These are phyloP conservation scores for Leptopilina drosophilae DNA, from an alignment of 2,888 invertebrate genomes.

Conservation along the genomic window DNA sequence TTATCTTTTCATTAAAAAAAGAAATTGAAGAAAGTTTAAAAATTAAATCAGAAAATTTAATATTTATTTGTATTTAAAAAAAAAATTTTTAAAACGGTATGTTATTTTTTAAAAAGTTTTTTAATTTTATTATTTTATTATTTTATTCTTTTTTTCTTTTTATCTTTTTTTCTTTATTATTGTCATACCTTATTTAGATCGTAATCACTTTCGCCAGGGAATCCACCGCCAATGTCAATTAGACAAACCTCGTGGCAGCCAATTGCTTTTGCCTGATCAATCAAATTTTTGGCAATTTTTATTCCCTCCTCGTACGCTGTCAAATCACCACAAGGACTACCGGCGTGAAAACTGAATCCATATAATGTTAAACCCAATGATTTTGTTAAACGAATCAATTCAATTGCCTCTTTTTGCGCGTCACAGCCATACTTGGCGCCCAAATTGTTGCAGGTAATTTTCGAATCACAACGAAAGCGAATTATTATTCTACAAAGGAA, in stretches of 20 bases:
- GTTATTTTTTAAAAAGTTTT: no score
- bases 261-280: conserved; percentile 77
- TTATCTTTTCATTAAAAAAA: conserved; percentile 60
- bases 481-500: conserved; percentile 63
- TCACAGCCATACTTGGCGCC: conserved; percentile 73
- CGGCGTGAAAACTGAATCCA: conserved; percentile 74
- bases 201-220: conserved; percentile 77
- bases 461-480: conserved; percentile 68
- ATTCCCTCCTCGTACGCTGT: conserved; percentile 79
- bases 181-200: conserved; percentile 77
- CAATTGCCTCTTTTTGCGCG: conserved; percentile 62
- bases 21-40: no score
- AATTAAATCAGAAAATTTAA: no score
- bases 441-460: conserved; percentile 52
- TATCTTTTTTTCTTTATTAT: no score
- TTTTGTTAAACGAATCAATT: conserved; percentile 64
- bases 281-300: conserved; percentile 77
- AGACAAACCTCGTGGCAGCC: conserved; percentile 79
- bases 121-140: no score
- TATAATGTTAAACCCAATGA: conserved; percentile 66
- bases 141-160: no score
- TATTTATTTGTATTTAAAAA: no score
- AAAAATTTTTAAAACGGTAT: no score
- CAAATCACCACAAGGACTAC: conserved; percentile 75
- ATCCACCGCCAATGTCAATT: conserved; percentile 82